Conservation (phyloP, 2,113 vertebrate genomes). For the Marcusenius ussheri region DNA sequence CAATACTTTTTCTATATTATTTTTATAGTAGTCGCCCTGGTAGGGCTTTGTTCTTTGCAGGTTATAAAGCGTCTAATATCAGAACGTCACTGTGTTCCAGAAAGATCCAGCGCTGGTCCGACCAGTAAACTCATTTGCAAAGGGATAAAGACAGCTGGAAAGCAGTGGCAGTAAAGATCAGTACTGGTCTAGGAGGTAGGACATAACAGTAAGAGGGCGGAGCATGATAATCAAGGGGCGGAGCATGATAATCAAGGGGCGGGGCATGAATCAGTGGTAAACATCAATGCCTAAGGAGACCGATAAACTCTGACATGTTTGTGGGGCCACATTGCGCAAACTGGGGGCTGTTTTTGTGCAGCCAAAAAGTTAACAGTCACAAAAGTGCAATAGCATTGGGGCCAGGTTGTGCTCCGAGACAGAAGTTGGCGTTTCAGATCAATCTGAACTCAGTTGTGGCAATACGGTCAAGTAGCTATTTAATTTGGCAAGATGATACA, state of each 20-base stretch:
- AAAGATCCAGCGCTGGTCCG: background rate
- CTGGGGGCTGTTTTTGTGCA: background rate
- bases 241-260: background rate
- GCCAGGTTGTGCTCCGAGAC: background rate
- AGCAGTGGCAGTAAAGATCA: background rate
- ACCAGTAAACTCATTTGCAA: background rate
- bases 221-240: background rate
- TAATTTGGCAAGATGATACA: background rate
- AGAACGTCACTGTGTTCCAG: background rate
- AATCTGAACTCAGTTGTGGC: background rate
- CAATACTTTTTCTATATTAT: slow-evolving; percentile 48
- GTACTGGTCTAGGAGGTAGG: background rate
- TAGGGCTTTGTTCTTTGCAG: slow-evolving; percentile 22
- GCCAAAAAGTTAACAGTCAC: background rate
- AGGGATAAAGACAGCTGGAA: background rate
- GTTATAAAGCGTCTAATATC: background rate
- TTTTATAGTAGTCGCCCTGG: slow-evolving; percentile 43
- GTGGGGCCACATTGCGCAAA: background rate
- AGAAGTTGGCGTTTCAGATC: background rate
- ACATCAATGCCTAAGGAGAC: background rate
- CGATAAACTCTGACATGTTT: background rate
- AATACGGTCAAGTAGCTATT: background rate
- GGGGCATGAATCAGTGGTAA: background rate
- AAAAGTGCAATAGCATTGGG: background rate
- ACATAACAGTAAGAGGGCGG: background rate